Evolutionary conservation across 1,140 invertebrate genomes (phyloP).

Genomic region (Nasonia giraulti): DNA sequence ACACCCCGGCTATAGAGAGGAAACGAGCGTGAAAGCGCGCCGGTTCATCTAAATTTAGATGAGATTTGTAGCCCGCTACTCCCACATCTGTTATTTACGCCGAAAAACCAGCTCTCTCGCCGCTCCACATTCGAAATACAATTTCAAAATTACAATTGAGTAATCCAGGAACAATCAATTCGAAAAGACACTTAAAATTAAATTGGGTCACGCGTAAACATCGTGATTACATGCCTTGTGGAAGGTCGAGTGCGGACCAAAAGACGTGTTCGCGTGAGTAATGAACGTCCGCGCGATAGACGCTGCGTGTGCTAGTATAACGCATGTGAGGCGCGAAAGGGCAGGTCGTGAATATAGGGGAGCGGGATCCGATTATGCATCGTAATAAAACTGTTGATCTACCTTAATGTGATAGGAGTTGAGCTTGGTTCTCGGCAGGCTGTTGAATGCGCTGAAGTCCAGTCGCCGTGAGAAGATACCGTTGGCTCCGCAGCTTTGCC

Average conservation of each 20-base stretch:
- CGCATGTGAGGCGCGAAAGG: not conserved
- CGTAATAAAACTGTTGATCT: slow-evolving; percentile 66
- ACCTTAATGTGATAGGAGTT: slow-evolving; percentile 99
- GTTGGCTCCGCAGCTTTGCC: slow-evolving; percentile 90
- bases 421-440: slow-evolving; percentile 93
- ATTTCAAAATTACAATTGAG: too few species aligned
- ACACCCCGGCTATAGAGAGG: too few species aligned
- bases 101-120: too few species aligned
- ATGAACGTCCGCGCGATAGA: not conserved
- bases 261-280: slow-evolving; percentile 2
- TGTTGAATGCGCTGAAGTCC: slow-evolving; percentile 96
- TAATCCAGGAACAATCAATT: too few species aligned
- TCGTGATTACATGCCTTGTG: too few species aligned
- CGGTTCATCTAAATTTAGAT: too few species aligned
- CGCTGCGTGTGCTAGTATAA: not conserved
- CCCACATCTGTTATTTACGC: too few species aligned
- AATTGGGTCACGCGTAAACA: not conserved
- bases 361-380: slow-evolving; percentile 2
- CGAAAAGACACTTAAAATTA: not conserved
- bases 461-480: slow-evolving; percentile 91
- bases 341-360: not conserved
- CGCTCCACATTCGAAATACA: too few species aligned
- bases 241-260: not conserved
- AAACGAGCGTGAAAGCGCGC: too few species aligned
- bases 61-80: too few species aligned